Conservation (phyloP, 2,888 invertebrate species). For the Orthosia gothica region DNA sequence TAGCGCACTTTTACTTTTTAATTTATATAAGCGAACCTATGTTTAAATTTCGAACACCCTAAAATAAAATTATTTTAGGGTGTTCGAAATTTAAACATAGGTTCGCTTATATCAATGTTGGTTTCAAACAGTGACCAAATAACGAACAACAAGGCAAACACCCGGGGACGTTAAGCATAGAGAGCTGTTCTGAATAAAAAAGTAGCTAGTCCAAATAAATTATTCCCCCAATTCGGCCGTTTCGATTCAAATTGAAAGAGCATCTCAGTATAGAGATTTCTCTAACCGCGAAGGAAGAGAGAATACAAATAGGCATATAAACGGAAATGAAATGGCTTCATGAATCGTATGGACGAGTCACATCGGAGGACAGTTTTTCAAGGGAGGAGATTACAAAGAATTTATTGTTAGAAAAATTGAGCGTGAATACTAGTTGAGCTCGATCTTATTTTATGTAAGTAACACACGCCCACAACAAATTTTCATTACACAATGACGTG, state of each 20-base stretch:
- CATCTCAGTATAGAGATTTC: conserved; percentile 88
- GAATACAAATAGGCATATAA: conserved; percentile 90
- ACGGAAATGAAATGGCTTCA: conserved; percentile 87
- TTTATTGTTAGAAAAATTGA: conserved; percentile 68
- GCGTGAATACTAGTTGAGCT: conserved; percentile 51
- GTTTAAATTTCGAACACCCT: too few relatives aligned
- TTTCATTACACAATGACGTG: conserved; percentile 25
- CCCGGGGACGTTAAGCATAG: conserved; percentile 79
- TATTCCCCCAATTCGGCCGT: conserved; percentile 88
- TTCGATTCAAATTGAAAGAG: conserved; percentile 90
- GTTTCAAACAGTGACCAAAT: conserved; percentile 62
- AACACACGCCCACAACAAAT: conserved; percentile 23
- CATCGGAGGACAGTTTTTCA: conserved; percentile 79
- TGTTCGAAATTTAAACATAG: conserved; percentile 38
- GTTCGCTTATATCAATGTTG: conserved; percentile 32
- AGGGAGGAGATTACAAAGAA: conserved; percentile 74
- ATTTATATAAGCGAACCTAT: too few relatives aligned
- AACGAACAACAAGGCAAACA: conserved; percentile 77
- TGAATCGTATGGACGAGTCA: conserved; percentile 84
- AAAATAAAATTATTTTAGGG: conserved; percentile 52
- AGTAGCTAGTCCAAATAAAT: conserved; percentile 87
- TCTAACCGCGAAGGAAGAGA: conserved; percentile 86
- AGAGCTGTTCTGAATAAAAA: conserved; percentile 83
- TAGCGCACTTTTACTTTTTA: too few relatives aligned
- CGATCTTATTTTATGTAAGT: conserved; percentile 39